Evolutionary conservation across 2,113 vertebrate genomes (phyloP).

Genomic region (Lasiurus cinereus): DNA sequence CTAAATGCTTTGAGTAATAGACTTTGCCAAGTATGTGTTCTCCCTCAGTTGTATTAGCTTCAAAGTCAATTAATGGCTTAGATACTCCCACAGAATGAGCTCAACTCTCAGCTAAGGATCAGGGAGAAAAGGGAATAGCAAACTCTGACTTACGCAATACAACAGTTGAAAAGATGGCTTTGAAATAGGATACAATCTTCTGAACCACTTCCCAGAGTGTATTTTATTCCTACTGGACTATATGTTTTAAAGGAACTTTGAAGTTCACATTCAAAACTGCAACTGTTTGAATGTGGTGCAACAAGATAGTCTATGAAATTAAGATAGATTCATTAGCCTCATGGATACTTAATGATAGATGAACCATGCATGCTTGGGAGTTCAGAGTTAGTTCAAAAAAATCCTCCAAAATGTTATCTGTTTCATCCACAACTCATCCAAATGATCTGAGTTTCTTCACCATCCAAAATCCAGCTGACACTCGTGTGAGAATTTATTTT

Average conservation of each 20-base stretch:
- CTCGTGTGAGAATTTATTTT: slow-evolving; percentile 73
- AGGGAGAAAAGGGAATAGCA: slow-evolving; percentile 28
- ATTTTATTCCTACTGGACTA: background rate
- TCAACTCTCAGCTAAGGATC: background rate
- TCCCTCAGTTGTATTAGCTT: slow-evolving; percentile 1
- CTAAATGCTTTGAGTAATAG: background rate
- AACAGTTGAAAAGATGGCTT: slow-evolving; percentile 54
- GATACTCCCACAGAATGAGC: background rate
- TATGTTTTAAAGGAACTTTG: slow-evolving; percentile 49
- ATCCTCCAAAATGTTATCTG: slow-evolving; percentile 68
- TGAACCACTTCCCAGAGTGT: slow-evolving; percentile 30
- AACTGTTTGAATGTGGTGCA: slow-evolving; percentile 66
- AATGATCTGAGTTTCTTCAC: slow-evolving; percentile 70
- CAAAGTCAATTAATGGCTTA: background rate
- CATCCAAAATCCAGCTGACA: slow-evolving; percentile 68
- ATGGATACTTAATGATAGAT: slow-evolving; percentile 61
- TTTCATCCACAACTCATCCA: slow-evolving; percentile 72
- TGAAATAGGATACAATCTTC: slow-evolving; percentile 67
- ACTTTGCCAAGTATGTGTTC: background rate
- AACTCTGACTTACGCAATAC: slow-evolving; percentile 29
- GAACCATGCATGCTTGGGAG: slow-evolving; percentile 62
- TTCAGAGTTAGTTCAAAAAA: slow-evolving; percentile 73
- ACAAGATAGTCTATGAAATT: slow-evolving; percentile 77
- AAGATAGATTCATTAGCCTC: slow-evolving; percentile 30
- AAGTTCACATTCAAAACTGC: slow-evolving; percentile 62